These are phyloP conservation scores for Deroplatys truncata DNA, from an alignment of 2,888 invertebrate genomes.

Conservation along the genomic window DNA sequence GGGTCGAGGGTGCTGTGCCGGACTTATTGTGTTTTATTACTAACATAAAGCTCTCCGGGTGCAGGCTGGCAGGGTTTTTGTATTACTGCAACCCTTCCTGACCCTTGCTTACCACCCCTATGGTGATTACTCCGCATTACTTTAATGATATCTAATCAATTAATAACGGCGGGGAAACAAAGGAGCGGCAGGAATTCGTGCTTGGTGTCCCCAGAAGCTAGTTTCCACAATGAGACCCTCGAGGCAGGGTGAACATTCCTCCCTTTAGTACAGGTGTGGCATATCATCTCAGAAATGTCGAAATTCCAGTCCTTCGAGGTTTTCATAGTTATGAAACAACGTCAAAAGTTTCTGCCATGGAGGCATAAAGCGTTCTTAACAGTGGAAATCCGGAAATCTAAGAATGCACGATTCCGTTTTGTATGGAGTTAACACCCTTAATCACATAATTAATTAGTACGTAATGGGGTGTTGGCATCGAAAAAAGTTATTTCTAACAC, in stretches of 20 bases:
- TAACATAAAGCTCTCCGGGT: background rate
- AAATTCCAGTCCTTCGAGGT: too few relatives aligned
- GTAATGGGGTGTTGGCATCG: too few relatives aligned
- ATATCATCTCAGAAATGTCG: too few relatives aligned
- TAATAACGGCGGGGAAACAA: background rate
- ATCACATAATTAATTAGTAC: too few relatives aligned
- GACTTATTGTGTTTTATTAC: background rate
- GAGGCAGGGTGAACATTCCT: background rate
- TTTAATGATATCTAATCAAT: background rate
- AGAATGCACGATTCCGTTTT: too few relatives aligned
- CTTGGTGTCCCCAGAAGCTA: background rate
- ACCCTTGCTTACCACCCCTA: background rate
- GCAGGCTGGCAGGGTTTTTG: background rate
- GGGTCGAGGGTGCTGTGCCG: background rate
- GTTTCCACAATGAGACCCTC: background rate
- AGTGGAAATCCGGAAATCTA: too few relatives aligned
- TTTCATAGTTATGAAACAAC: too few relatives aligned
- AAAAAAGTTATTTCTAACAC: too few relatives aligned
- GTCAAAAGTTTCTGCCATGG: too few relatives aligned
- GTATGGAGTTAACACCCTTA: too few relatives aligned
- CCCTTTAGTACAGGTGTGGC: background rate
- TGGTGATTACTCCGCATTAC: background rate
- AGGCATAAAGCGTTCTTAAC: too few relatives aligned
- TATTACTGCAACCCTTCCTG: background rate
- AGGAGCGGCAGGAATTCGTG: background rate